phyloP scores from a whole-genome alignment of 2,113 vertebrate genomes.

The human region DNA sequence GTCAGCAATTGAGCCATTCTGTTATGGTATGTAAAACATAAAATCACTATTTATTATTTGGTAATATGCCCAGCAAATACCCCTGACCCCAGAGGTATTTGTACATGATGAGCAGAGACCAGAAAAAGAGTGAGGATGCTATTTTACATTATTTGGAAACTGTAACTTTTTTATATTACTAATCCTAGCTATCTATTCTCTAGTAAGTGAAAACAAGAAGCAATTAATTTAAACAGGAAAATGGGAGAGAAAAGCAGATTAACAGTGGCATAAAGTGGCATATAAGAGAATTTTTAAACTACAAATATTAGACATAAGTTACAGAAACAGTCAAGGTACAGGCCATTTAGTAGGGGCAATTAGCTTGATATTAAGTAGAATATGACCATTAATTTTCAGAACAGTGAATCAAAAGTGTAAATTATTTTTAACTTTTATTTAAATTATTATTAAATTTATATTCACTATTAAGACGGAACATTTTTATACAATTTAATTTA shows the following conservation, averaged over 20 bases:
- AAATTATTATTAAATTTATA: slow-evolving; percentile 39
- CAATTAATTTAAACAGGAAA: slow-evolving; percentile 49
- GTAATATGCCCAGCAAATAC: slow-evolving; percentile 41
- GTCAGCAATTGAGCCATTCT: slow-evolving; percentile 23
- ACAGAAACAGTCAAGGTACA: slow-evolving; percentile 24
- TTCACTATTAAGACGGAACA: slow-evolving; percentile 34
- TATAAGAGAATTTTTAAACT: neutral
- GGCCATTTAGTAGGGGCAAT: neutral
- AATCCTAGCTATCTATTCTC: neutral
- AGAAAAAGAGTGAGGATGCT: neutral
- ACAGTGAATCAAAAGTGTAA: neutral
- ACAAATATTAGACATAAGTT: slow-evolving; percentile 24
- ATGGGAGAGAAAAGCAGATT: neutral
- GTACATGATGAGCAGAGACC: neutral
- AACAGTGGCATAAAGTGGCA: slow-evolving; percentile 19
- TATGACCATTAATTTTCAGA: slow-evolving; percentile 27
- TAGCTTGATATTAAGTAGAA: slow-evolving; percentile 41
- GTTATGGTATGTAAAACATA: slow-evolving; percentile 27
- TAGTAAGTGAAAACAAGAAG: slow-evolving; percentile 24
- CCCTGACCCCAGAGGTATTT: neutral
- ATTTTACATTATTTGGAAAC: slow-evolving; percentile 38
- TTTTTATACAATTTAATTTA: slow-evolving; percentile 43
- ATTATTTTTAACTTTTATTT: slow-evolving; percentile 54
- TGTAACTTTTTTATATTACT: slow-evolving; percentile 11
- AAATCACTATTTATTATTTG: slow-evolving; percentile 33